Evolutionary conservation across 2,888 invertebrate genomes (phyloP).

Genomic region (Brachyptera putata): DNA sequence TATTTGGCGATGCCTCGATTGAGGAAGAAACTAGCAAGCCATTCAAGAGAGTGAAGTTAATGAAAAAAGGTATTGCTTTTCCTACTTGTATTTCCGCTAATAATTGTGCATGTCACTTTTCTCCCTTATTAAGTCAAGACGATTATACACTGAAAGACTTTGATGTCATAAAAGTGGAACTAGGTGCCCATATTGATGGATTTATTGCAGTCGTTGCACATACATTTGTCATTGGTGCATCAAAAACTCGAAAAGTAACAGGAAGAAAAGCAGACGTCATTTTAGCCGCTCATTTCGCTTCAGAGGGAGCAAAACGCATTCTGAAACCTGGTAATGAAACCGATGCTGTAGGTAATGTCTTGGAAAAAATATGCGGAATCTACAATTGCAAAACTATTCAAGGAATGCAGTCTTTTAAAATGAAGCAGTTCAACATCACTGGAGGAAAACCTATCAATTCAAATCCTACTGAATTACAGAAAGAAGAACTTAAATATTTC

Average conservation of each 20-base stretch:
- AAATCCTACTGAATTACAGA: constrained; percentile 95
- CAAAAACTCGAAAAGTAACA: constrained; percentile 65
- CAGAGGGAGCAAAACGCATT: constrained; percentile 90
- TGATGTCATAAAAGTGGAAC: constrained; percentile 51
- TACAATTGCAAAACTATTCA: constrained; percentile 98
- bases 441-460: constrained; percentile 97
- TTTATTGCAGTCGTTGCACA: constrained; percentile 98
- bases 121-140: constrained; percentile 60
- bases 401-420: constrained; percentile 91
- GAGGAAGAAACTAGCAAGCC: constrained; percentile 91
- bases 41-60: constrained; percentile 96
- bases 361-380: constrained; percentile 87
- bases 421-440: constrained; percentile 94
- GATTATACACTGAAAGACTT: constrained; percentile 47
- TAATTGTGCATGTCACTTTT: constrained; percentile 98
- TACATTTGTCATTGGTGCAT: constrained; percentile 83
- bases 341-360: constrained; percentile 83
- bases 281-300: constrained; percentile 90
- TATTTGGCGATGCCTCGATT: constrained; percentile 82
- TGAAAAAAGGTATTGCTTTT: constrained; percentile 97
- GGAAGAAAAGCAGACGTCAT: constrained; percentile 93
- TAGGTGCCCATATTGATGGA: constrained; percentile 98
- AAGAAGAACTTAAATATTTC: constrained; percentile 95
- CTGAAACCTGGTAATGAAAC: constrained; percentile 91
- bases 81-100: constrained; percentile 98